Evolutionary conservation across 2,113 vertebrate genomes (phyloP).

Genomic region (Thamnophis sirtalis): DNA sequence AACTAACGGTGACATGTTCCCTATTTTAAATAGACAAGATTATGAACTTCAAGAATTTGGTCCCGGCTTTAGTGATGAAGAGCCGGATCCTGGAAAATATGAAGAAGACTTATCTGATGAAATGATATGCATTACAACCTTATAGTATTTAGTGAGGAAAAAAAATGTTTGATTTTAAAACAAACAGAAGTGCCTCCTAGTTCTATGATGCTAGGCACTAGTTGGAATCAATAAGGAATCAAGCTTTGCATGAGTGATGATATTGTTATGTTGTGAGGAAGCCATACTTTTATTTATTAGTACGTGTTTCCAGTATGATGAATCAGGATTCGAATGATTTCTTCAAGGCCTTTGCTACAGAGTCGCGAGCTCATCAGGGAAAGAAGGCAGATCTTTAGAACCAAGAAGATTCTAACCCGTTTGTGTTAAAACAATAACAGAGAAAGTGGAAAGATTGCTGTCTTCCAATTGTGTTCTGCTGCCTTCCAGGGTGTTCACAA

Average conservation of each 20-base stretch:
- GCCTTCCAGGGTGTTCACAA: slow-evolving; percentile 36
- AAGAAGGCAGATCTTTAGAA: slow-evolving; percentile 36
- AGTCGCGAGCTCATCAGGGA: slow-evolving; percentile 34
- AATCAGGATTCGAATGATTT: slow-evolving; percentile 33
- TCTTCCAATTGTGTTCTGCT: slow-evolving; percentile 43
- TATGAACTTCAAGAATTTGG: slow-evolving; percentile 89
- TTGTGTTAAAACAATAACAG: slow-evolving; percentile 44
- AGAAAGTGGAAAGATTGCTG: slow-evolving; percentile 47
- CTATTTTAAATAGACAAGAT: slow-evolving; percentile 77
- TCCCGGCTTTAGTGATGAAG: slow-evolving; percentile 91
- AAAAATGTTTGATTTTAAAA: slow-evolving; percentile 74
- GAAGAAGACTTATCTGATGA: slow-evolving; percentile 98
- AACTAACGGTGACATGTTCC: slow-evolving; percentile 80
- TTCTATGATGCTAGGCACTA: slow-evolving; percentile 82
- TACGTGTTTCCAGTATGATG: slow-evolving; percentile 48
- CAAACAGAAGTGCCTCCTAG: slow-evolving; percentile 89
- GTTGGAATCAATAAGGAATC: slow-evolving; percentile 63
- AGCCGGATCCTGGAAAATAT: slow-evolving; percentile 81
- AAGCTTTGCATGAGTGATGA: slow-evolving; percentile 63
- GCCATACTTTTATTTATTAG: slow-evolving; percentile 66
- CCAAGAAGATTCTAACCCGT: slow-evolving; percentile 53
- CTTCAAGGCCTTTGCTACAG: slow-evolving; percentile 27
- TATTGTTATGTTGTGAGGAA: slow-evolving; percentile 64
- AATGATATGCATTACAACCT: slow-evolving; percentile 98
- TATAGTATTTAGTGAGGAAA: slow-evolving; percentile 80